These are phyloP conservation scores for Antheraea yamamai DNA, from an alignment of 2,888 invertebrate species.

Conservation along the genomic window DNA sequence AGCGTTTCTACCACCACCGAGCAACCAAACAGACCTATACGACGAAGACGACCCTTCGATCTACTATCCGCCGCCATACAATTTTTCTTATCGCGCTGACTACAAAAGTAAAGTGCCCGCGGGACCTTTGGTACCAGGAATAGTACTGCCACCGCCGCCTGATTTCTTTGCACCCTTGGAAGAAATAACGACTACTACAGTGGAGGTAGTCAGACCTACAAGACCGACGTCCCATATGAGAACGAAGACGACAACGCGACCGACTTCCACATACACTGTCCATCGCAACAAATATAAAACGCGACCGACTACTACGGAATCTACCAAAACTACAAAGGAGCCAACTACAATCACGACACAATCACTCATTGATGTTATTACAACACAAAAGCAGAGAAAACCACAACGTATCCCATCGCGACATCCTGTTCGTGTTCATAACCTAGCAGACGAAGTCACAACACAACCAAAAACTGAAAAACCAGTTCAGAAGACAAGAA, in stretches of 20 bases:
- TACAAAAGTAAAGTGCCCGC: conserved; percentile 90
- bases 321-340: conserved; percentile 62
- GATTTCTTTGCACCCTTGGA: conserved; percentile 91
- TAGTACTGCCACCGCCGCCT: conserved; percentile 93
- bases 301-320: conserved; percentile 67
- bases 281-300: conserved; percentile 69
- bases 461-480: conserved; percentile 72
- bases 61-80: conserved; percentile 95
- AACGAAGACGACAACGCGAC: conserved; percentile 61
- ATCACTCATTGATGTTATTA: conserved; percentile 64
- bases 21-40: conserved; percentile 88
- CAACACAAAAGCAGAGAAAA: conserved; percentile 65
- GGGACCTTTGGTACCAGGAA: conserved; percentile 93
- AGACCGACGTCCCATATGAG: conserved; percentile 54
- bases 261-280: conserved; percentile 55
- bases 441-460: conserved; percentile 63
- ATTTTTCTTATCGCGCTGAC: conserved; percentile 90
- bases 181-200: conserved; percentile 64
- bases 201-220: conserved; percentile 57
- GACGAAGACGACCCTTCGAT: conserved; percentile 96
- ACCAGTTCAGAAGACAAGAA: conserved; percentile 71
- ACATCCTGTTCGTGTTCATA: conserved; percentile 70
- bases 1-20: conserved; percentile 85
- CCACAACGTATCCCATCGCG: conserved; percentile 71
- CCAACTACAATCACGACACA: conserved; percentile 68